Evolutionary conservation across 2,888 invertebrate species (phyloP), one percentile per base, ranked within the genome.

Genomic region (Cecidostiba fungosa): DNA sequence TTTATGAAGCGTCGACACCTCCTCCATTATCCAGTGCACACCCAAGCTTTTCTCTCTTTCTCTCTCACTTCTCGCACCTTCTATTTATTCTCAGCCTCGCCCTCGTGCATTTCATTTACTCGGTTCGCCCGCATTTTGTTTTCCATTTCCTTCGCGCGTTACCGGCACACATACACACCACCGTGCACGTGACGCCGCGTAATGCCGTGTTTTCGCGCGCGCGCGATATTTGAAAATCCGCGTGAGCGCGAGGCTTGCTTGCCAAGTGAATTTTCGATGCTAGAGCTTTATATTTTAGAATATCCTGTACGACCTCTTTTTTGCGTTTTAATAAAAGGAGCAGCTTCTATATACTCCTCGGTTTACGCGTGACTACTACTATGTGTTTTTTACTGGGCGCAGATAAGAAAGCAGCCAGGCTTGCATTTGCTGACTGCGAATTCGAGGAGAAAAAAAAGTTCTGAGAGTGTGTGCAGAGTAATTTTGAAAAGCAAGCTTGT

Each of bases 181-280:
- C 66, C 14, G 14, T 66, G 66, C 73, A 73, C 73, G 47, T 73
- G 73, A 73, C 73, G 73, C 14, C 43, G 73, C 47, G 73, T 47
- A 47, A 73, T 73, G n/a, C 66, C 23, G 12, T 29, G 26, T 66
- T 73, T 73, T 73, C 54, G n/a, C 19, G 50, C 50, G 50, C 19
- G 72, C n/a, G 47, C 43, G 73, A 73, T 47, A 73, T 73, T 73
- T 73, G 73, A 73, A 73, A 47, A 73, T 26, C 47, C 43, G n/a
- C 72, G 36, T 19, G 43, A 8, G 43, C n/a, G n/a, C 36, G 43
- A 8, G 66, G 29, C 16, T 66, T 29, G 66, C 66, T 29, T 66
- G 66, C 66, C 12, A 66, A 66, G 66, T 66, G 66, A 66, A 66
- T 66, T 26, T 59, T n/a, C 23, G 54, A 14, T 3, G 66, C 12